Evolutionary conservation across 2,797 vertebrate genomes (phyloP), one percentile per base, ranked within the genome.

Genomic region (Lerista edwardsae): DNA sequence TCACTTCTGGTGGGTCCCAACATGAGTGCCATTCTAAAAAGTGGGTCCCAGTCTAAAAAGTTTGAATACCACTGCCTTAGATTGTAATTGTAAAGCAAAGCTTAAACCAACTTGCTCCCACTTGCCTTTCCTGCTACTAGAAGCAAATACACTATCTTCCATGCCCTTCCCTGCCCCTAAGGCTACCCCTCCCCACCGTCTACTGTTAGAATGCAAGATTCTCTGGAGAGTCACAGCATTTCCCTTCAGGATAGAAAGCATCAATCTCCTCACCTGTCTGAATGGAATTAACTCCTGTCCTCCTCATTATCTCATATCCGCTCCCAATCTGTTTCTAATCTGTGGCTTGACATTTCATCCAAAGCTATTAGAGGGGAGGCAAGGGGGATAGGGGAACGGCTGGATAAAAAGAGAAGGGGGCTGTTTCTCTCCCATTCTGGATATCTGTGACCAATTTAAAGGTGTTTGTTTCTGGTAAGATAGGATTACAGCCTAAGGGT

Each of bases 271-370:
- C 88, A 85, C 82, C 86, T 17, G 65, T 82, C 77, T 82, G 74
- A 82, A 86, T 96, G 94, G 88, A 96, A 96, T 96, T 96, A 96
- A 96, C 94, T 96, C 94, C 91, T 94, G 93, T 95, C 95, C 96
- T 83, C 68, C 31, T 97, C 94, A 95, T 97, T 96, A 96, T 97
- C 96, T 96, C 94, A 96, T 96, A 95, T 96, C 93, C 34, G 84
- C 96, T 96, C 95, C 93, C 91, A 95, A 96, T 97, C 96, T 95
- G 93, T 93, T 93, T 92, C 93, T 96, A 96, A 97, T 96, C 95
- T 95, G 93, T 81, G 92, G 72, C 82, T 86, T 97, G 96, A 96
- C 96, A 97, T 97, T 97, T 96, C 95, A 97, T 97, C 96, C 95
- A 92, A 91, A 93, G 89, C 36, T 29, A 69, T 59, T 51, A 31